Percentiles rank a stretch among this genome's conserved stretches.
These are phyloP conservation scores for Teleiodes luculella DNA, from an alignment of 2,888 invertebrate genomes.

Conservation along the genomic window DNA sequence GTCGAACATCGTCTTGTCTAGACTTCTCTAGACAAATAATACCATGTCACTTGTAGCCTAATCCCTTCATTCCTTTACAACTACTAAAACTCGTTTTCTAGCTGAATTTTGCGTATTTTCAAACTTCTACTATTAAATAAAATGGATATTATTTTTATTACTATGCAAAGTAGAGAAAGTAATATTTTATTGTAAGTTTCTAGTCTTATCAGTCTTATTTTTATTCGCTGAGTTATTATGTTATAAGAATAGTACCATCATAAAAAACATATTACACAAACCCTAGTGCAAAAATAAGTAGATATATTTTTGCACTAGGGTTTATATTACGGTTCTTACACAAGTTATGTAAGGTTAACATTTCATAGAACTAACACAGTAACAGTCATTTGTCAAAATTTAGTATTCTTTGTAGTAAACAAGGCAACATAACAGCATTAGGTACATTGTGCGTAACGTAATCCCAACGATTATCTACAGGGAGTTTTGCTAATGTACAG, in stretches of 20 bases:
- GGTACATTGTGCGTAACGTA: neutral
- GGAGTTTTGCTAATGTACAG: neutral
- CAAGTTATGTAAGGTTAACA: no score
- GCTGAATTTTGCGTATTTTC: neutral
- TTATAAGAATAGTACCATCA: no score
- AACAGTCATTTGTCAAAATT: slow-evolving; percentile 3
- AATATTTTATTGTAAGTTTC: neutral
- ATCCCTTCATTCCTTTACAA: slow-evolving; percentile 1
- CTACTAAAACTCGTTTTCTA: neutral
- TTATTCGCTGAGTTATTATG: no score
- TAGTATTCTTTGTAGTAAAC: slow-evolving; percentile 1
- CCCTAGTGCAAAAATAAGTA: no score
- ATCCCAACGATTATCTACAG: neutral
- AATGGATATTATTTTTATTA: neutral
- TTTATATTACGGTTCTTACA: no score
- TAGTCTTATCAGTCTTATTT: no score
- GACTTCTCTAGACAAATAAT: neutral
- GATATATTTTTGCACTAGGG: no score
- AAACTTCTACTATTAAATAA: neutral
- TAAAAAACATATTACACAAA: no score
- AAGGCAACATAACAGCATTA: neutral
- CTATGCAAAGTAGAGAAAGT: neutral
- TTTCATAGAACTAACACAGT: no score
- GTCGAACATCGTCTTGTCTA: neutral
- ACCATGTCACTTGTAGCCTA: slow-evolving; percentile 1